A percentile compares a stretch with the other conserved stretches of the same genome.
These are phyloP conservation scores for Psittacara wagleri DNA, from an alignment of 2,113 vertebrate genomes.

Conservation along the genomic window DNA sequence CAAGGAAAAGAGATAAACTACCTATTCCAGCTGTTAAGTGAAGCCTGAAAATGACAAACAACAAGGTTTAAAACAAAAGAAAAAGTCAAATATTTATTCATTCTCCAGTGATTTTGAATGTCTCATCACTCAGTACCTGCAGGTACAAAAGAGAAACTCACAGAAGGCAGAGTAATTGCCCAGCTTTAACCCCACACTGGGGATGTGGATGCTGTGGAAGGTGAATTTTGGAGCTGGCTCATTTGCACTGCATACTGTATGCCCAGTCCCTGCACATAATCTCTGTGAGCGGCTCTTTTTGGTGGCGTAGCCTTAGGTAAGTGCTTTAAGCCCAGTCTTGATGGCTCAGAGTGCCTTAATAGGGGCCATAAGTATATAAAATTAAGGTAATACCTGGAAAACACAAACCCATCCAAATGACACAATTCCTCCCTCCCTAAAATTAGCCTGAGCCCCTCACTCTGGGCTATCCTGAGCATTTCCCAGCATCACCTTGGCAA, in stretches of 20 bases:
- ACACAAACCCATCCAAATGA: neutral
- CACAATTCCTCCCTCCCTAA: neutral
- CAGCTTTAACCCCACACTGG: rapidly evolving
- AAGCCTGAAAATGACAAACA: neutral
- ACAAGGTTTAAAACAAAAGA: neutral
- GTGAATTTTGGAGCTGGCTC: neutral
- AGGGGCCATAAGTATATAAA: neutral
- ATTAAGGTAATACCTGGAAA: neutral
- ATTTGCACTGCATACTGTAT: neutral
- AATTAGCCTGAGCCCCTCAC: rapidly evolving
- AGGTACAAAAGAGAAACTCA: neutral
- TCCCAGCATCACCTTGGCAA: neutral
- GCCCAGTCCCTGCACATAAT: too few relatives aligned
- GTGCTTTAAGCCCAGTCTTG: neutral
- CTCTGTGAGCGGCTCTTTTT: neutral
- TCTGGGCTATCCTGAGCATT: neutral
- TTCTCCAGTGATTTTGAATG: neutral
- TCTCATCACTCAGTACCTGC: neutral
- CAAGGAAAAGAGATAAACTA: neutral
- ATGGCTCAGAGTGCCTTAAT: neutral
- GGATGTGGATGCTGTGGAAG: neutral
- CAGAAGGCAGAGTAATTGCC: neutral
- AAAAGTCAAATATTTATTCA: neutral
- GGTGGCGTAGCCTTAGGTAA: neutral
- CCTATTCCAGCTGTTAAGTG: neutral